Base-by-base conservation (phyloP, 2,113 vertebrate species). In the Mustela lutreola region DNA sequence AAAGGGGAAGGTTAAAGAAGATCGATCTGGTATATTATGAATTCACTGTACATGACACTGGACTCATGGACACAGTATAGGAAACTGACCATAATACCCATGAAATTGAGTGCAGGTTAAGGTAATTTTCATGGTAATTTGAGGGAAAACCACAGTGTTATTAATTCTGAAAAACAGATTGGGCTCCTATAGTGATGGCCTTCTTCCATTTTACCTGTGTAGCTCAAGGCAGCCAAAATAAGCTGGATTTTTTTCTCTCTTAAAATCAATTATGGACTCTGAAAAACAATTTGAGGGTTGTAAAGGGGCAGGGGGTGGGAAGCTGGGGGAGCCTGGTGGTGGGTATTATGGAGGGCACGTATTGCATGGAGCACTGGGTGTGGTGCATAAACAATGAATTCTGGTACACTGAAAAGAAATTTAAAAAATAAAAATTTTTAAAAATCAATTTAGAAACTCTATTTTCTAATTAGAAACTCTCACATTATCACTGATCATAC, bases 361-460 rank as follows among this genome's bases (percentile, higher is more conserved):
- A 18, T 56, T 56, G 53, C 53, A 56, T 56, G 53, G 53, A 2
- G 53, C 5, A 56, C 53, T 56, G 53, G 53, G 16, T 56, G 16
- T 56, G 53, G 16, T 56, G 53, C 53, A 56, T 18, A 56, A 56
- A 56, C 53, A 56, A 56, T 5, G 16, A 56, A 56, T 56, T 56
- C 53, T 56, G 16, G 53, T 1, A 56, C 53, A 18, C 53, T 56
- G 53, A 56, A 56, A 56, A 16, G 50, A 53, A 16, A 56, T 56
- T 56, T 56, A 56, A 56, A 56, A 15, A 56, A 56, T 56, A 56
- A 56, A 56, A 56, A 56, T 18, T 18, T 56, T 56, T 18, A 56
- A 70, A 62, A 94, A 81, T 94, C 60, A 71, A 88, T 71, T 71
- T 70, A 71, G 31, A 88, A 88, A 58, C 31, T 87, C 21, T 78